These are phyloP conservation scores for Corydoras maculifer DNA, from an alignment of 2,113 vertebrate species.

Conservation along the genomic window DNA sequence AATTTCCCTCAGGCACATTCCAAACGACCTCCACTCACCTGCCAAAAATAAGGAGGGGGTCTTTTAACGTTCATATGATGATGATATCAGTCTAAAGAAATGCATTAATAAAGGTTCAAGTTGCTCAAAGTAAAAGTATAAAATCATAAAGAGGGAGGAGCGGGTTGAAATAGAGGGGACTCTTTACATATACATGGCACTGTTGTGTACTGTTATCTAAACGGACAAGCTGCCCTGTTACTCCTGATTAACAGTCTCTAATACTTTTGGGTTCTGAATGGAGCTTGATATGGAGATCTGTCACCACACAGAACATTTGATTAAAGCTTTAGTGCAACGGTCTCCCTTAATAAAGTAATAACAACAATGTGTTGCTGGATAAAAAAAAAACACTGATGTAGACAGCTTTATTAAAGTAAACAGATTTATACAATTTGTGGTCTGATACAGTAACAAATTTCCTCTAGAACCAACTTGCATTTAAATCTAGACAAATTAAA, in stretches of 20 bases:
- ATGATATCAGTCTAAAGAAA: not conserved
- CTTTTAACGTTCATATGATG: conserved; percentile 51
- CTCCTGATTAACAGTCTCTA: conserved; percentile 50
- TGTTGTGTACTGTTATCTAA: conserved; percentile 48
- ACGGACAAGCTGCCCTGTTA: conserved; percentile 38
- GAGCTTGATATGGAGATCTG: conserved; percentile 34
- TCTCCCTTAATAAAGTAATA: not conserved
- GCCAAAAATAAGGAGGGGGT: conserved; percentile 69
- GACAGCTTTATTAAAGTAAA: too few relatives aligned
- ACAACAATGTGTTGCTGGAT: too few relatives aligned
- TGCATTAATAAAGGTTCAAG: not conserved
- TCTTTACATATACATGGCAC: too few relatives aligned
- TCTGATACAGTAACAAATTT: too few relatives aligned
- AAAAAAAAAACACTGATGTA: too few relatives aligned
- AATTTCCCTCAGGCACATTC: conserved; percentile 70
- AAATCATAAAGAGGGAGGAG: not conserved
- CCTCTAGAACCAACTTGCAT: too few relatives aligned
- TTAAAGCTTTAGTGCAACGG: conserved; percentile 6
- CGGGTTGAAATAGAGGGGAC: not conserved
- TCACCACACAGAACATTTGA: conserved; percentile 20
- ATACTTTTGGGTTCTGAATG: conserved; percentile 22
- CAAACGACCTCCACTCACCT: conserved; percentile 67
- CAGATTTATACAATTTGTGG: too few relatives aligned
- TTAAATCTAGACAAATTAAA: too few relatives aligned
- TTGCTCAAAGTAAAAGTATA: not conserved